phyloP scores from a whole-genome alignment of 1,140 invertebrate genomes.

The Gryllus bimaculatus region DNA sequence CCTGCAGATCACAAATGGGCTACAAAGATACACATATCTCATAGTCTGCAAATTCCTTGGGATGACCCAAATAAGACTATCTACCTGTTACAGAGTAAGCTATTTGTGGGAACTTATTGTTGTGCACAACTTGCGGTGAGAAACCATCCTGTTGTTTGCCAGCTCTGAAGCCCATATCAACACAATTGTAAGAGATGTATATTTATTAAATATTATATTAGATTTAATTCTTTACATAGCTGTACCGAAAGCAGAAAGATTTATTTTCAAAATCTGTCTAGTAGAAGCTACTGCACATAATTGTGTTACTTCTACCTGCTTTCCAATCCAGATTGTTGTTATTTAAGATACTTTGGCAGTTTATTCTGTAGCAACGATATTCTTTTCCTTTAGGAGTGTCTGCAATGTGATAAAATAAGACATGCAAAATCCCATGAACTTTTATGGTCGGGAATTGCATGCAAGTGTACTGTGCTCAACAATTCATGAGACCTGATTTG shows the following conservation, averaged over 20 bases:
- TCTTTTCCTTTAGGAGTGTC: neutral
- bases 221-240: neutral
- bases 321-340: neutral
- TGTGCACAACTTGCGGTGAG: too few relatives aligned
- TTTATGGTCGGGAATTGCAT: too few relatives aligned
- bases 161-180: neutral
- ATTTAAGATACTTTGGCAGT: neutral
- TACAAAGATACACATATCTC: too few relatives aligned
- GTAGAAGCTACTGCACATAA: neutral
- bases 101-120: too few relatives aligned
- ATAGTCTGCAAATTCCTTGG: too few relatives aligned
- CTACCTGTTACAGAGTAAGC: too few relatives aligned
- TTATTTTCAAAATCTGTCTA: neutral
- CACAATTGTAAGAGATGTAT: neutral
- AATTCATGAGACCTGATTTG: neutral
- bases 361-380: neutral
- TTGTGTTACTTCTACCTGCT: neutral
- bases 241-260: neutral
- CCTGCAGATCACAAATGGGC: too few relatives aligned
- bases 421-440: too few relatives aligned
- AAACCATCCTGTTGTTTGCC: too few relatives aligned
- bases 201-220: conserved; percentile 2
- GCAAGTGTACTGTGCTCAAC: neutral
- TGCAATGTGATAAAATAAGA: neutral
- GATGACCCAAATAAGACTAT: too few relatives aligned